These are phyloP conservation scores for Bombus picipes DNA, from an alignment of 1,140 invertebrate genomes.

Conservation along the genomic window DNA sequence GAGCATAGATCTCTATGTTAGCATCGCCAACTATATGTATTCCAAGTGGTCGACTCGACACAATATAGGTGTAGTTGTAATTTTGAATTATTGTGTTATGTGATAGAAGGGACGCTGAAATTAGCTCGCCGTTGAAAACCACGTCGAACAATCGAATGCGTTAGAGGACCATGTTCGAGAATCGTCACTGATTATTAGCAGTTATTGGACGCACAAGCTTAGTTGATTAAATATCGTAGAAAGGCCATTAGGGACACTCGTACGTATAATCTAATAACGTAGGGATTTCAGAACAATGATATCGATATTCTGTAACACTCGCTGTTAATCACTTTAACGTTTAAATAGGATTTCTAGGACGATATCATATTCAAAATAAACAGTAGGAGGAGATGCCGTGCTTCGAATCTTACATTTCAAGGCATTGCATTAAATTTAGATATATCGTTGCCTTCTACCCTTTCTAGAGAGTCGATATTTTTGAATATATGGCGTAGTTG, in stretches of 20 bases:
- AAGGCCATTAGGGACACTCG: background rate
- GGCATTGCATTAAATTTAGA: too few species aligned
- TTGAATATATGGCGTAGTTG: background rate
- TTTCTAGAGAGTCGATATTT: background rate
- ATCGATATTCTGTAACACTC: background rate
- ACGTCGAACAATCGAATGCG: conserved; percentile 47
- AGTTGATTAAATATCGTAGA: background rate
- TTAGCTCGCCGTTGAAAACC: conserved; percentile 50
- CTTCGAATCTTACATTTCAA: too few species aligned
- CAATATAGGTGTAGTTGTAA: conserved; percentile 29
- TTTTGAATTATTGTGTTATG: conserved; percentile 56
- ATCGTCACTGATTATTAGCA: conserved; percentile 17
- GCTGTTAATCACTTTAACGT: background rate
- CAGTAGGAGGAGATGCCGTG: too few species aligned
- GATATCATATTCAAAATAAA: background rate
- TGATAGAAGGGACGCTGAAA: conserved; percentile 36
- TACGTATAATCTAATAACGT: background rate
- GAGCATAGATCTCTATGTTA: background rate
- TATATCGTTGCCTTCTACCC: background rate
- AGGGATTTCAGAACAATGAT: background rate
- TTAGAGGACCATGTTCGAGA: conserved; percentile 17
- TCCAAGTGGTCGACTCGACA: conserved; percentile 10
- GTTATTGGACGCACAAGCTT: background rate
- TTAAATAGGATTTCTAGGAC: background rate
- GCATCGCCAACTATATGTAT: background rate